These are phyloP conservation scores for Grallaria varia DNA, from an alignment of 2,113 vertebrate species.

Conservation along the genomic window DNA sequence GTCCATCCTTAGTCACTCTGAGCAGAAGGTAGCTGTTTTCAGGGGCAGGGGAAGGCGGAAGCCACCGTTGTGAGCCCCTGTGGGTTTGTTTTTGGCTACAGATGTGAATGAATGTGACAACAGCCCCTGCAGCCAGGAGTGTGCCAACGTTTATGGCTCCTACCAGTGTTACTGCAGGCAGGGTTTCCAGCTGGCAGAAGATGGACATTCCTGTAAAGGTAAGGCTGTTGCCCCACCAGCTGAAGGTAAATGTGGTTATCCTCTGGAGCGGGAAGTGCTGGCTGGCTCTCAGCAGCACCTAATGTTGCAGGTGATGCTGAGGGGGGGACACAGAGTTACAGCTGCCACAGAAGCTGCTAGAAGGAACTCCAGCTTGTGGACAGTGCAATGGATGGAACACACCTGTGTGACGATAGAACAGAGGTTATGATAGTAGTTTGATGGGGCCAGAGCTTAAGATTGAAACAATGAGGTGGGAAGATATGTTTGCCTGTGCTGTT, in stretches of 20 bases:
- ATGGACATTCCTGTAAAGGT: conserved; percentile 90
- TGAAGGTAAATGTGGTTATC: accelerated
- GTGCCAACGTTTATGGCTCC: conserved; percentile 91
- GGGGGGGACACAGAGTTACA: background rate
- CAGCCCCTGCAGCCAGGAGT: conserved; percentile 90
- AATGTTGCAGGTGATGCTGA: background rate
- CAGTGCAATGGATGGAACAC: background rate
- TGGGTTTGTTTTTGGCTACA: conserved; percentile 60
- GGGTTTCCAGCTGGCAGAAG: conserved; percentile 89
- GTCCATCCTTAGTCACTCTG: background rate
- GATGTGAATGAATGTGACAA: conserved; percentile 89
- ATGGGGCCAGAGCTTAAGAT: background rate
- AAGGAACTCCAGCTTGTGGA: background rate
- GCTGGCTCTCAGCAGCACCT: background rate
- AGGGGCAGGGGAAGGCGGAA: background rate
- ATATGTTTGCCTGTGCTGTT: background rate
- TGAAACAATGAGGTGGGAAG: background rate
- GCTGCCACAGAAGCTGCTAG: background rate
- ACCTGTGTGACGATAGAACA: accelerated
- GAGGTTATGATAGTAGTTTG: background rate
- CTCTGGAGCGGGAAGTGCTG: background rate
- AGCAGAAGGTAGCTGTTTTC: background rate
- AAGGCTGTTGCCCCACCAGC: background rate
- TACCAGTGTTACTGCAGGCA: conserved; percentile 95
- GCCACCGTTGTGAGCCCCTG: background rate